Evolutionary conservation across 2,797 vertebrate species (phyloP).

Genomic region (Vultur gryphus): DNA sequence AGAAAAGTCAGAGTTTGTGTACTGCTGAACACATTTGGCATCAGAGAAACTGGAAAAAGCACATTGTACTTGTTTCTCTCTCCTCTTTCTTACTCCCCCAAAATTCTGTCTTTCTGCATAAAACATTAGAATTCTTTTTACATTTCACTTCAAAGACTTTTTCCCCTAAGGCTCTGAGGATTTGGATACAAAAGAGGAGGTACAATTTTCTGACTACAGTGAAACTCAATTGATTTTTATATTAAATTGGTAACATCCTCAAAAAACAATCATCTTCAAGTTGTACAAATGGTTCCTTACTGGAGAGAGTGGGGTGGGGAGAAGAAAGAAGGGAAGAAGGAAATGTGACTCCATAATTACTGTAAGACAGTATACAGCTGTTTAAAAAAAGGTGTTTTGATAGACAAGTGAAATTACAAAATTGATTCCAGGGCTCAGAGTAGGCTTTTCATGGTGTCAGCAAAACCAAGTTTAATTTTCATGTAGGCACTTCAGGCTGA

Average conservation of each 20-base stretch:
- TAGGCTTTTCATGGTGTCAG: background rate
- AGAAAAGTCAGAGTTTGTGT: background rate
- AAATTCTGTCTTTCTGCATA: background rate
- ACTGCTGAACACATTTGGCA: background rate
- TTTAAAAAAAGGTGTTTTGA: background rate
- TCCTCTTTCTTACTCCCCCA: background rate
- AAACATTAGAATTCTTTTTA: conserved; percentile 18
- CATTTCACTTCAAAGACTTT: conserved; percentile 17
- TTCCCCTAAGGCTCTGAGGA: background rate
- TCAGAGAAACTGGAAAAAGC: background rate
- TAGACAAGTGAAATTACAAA: background rate
- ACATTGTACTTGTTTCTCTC: background rate
- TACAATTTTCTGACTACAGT: background rate
- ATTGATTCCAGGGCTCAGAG: background rate
- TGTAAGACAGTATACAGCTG: background rate
- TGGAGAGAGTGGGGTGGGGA: background rate
- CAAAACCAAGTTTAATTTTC: background rate
- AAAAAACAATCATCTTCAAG: background rate
- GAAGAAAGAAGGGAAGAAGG: background rate
- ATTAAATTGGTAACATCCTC: background rate
- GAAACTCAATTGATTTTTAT: conserved; percentile 26
- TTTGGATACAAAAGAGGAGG: background rate
- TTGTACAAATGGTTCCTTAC: background rate
- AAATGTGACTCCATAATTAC: background rate
- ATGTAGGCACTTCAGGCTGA: background rate